Evolutionary conservation across 2,797 vertebrate genomes (phyloP).

Genomic region (Lepidocolaptes lacrymiger): DNA sequence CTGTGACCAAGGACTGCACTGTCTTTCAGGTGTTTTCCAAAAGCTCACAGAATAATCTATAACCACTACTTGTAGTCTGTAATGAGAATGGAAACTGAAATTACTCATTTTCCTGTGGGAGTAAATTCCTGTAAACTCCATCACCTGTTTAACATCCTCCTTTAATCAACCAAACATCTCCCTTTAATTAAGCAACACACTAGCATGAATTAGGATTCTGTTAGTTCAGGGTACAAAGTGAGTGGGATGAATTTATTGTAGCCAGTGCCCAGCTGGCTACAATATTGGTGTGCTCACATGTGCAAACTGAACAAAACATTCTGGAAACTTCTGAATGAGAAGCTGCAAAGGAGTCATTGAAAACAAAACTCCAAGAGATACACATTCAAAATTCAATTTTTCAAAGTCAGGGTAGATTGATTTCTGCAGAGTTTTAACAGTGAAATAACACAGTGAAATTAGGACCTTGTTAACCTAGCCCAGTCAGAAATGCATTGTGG

Average conservation of each 20-base stretch:
- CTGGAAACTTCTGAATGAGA: neutral
- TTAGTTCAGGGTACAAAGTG: neutral
- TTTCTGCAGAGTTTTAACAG: neutral
- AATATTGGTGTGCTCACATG: neutral
- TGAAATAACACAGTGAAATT: neutral
- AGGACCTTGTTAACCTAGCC: neutral
- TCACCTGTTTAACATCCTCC: neutral
- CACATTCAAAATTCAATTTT: neutral
- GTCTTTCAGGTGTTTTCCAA: neutral
- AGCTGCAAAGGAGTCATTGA: neutral
- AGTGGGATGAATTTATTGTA: neutral
- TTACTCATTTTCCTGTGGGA: neutral
- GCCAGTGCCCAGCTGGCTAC: neutral
- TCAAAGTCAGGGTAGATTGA: neutral
- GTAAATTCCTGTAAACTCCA: neutral
- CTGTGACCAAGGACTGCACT: neutral
- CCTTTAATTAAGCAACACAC: neutral
- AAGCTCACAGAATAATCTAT: neutral
- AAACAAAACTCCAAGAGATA: neutral
- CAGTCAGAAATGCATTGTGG: neutral
- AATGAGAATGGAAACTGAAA: neutral
- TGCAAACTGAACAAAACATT: neutral
- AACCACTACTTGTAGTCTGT: neutral
- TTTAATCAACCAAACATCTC: neutral
- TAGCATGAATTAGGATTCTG: neutral